Conservation (phyloP, 2,113 vertebrate genomes). For the Fregata magnificens region DNA sequence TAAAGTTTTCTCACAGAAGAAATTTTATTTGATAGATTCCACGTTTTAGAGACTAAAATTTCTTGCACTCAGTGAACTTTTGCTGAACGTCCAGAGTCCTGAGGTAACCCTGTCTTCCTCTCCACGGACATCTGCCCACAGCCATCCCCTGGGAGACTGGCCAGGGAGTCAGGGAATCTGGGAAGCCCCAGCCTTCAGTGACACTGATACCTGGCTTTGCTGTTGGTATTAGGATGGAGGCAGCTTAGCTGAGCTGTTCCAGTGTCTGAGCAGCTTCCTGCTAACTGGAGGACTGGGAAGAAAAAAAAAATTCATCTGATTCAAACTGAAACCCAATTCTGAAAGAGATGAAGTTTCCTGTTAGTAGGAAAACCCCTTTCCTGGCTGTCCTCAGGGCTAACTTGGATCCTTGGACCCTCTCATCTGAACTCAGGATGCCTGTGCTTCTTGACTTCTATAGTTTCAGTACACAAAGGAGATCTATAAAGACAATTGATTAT, state of each 20-base stretch:
- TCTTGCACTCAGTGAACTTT: background rate
- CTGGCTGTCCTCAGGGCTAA: background rate
- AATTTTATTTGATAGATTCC: background rate
- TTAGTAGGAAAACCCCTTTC: constrained; percentile 3
- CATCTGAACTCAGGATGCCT: background rate
- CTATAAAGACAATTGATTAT: background rate
- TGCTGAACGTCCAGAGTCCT: background rate
- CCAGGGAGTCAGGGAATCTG: background rate
- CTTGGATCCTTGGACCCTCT: background rate
- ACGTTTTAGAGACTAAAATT: background rate
- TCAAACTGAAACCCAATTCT: background rate
- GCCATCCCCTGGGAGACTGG: background rate
- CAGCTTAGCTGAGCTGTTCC: background rate
- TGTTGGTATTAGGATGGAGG: background rate
- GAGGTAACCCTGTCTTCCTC: background rate
- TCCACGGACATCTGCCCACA: background rate
- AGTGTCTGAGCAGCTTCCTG: background rate
- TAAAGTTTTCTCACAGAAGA: background rate
- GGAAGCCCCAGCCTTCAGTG: background rate
- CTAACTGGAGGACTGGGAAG: background rate
- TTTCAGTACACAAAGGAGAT: background rate
- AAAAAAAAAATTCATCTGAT: background rate
- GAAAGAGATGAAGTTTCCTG: background rate
- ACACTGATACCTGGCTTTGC: background rate
- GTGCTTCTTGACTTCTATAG: background rate